These are phyloP conservation scores for Euthynnus affinis DNA, from an alignment of 2,797 vertebrate genomes.

Conservation along the genomic window DNA sequence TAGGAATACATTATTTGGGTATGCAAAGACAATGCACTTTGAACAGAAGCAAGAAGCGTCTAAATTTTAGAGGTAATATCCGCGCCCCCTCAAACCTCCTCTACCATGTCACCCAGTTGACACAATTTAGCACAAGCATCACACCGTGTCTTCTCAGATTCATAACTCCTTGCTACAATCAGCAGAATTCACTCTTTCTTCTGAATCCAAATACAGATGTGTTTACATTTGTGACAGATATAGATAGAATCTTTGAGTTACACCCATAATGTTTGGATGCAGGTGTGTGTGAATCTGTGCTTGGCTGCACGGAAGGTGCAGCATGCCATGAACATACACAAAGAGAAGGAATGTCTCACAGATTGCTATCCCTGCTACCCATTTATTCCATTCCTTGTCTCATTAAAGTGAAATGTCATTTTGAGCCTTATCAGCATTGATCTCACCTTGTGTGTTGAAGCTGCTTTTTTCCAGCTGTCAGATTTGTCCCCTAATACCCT, in stretches of 20 bases:
- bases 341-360: constrained; percentile 24
- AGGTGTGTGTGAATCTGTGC: constrained; percentile 36
- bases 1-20: not conserved
- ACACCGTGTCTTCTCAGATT: not conserved
- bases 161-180: not conserved
- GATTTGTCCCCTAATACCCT: constrained; percentile 66
- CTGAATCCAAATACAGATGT: too few relatives aligned
- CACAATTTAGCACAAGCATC: too few relatives aligned
- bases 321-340: constrained; percentile 13
- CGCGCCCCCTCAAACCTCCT: not conserved
- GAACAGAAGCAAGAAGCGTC: not conserved
- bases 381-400: constrained; percentile 50
- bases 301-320: constrained; percentile 22
- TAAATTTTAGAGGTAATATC: not conserved
- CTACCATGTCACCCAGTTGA: too few relatives aligned
- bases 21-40: not conserved
- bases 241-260: not conserved
- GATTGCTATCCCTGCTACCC: constrained; percentile 21
- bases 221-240: too few relatives aligned
- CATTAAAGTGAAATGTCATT: constrained; percentile 65
- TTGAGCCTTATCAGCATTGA: constrained; percentile 55
- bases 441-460: constrained; percentile 57
- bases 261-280: constrained; percentile 1
- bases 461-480: constrained; percentile 54
- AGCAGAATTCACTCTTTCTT: not conserved